phyloP scores from a whole-genome alignment of 2,113 vertebrate genomes.

The Ramphastos sulfuratus region DNA sequence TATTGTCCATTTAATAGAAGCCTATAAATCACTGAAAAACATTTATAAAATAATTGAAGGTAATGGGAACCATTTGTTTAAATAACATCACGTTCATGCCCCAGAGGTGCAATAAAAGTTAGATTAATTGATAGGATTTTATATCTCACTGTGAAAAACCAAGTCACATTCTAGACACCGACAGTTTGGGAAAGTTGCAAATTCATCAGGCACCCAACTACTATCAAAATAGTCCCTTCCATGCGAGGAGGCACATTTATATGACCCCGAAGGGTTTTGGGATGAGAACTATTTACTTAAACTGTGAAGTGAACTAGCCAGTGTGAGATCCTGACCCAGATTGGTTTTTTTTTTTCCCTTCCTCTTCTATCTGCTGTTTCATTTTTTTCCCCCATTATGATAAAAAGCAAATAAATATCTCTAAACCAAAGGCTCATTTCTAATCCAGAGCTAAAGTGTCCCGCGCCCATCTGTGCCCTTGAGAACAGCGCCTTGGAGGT shows the following conservation, averaged over 20 bases:
- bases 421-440: conserved; percentile 40
- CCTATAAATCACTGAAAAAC: conserved; percentile 70
- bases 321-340: conserved; percentile 77
- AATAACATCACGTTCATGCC: conserved; percentile 71
- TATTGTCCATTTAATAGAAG: conserved; percentile 73
- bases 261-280: conserved; percentile 69
- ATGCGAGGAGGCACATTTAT: conserved; percentile 69
- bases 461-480: background rate
- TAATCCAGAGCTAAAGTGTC: conserved; percentile 49
- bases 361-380: conserved; percentile 63
- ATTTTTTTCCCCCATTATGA: conserved; percentile 62
- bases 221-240: conserved; percentile 73
- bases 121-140: conserved; percentile 74
- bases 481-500: background rate
- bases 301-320: conserved; percentile 71
- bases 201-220: conserved; percentile 70
- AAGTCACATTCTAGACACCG: conserved; percentile 59
- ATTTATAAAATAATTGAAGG: conserved; percentile 73
- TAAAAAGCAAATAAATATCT: conserved; percentile 70
- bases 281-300: conserved; percentile 79
- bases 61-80: conserved; percentile 78
- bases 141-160: conserved; percentile 70
- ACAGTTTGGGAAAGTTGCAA: conserved; percentile 69
- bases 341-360: conserved; percentile 25
- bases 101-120: conserved; percentile 74